Conservation (phyloP, 1,140 invertebrate genomes). For the Popillia japonica region DNA sequence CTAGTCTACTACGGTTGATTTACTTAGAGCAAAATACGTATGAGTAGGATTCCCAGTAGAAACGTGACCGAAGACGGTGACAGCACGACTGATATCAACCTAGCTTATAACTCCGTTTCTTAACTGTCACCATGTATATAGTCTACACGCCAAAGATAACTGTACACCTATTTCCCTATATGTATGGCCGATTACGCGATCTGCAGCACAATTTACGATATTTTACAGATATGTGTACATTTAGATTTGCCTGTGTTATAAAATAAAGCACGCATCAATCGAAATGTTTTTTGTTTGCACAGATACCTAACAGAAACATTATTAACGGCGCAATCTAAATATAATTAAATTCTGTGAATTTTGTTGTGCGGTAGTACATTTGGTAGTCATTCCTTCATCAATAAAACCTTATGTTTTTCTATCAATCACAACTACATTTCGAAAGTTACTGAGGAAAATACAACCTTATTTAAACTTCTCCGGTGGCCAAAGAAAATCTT, state of each 20-base stretch:
- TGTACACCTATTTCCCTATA: conserved; percentile 32
- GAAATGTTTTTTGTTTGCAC: too few relatives aligned
- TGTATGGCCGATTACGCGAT: conserved; percentile 24
- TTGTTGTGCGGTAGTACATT: too few relatives aligned
- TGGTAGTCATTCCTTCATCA: too few relatives aligned
- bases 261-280: background rate
- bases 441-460: too few relatives aligned
- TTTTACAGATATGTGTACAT: conserved; percentile 3
- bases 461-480: too few relatives aligned
- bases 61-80: conserved; percentile 25
- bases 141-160: conserved; percentile 29
- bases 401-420: too few relatives aligned
- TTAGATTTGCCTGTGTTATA: background rate
- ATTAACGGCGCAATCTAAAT: too few relatives aligned
- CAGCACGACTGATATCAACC: conserved; percentile 21
- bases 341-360: too few relatives aligned
- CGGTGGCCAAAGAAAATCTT: too few relatives aligned
- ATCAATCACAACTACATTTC: too few relatives aligned
- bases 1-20: conserved; percentile 19
- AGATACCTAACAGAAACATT: too few relatives aligned
- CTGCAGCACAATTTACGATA: conserved; percentile 19
- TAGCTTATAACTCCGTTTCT: conserved; percentile 25
- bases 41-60: conserved; percentile 33
- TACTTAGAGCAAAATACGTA: conserved; percentile 23
- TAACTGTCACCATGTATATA: conserved; percentile 24